Percentiles rank a stretch among this genome's conserved stretches.
Evolutionary conservation across 2,113 vertebrate species (phyloP).

Genomic region (Pollachius pollachius): DNA sequence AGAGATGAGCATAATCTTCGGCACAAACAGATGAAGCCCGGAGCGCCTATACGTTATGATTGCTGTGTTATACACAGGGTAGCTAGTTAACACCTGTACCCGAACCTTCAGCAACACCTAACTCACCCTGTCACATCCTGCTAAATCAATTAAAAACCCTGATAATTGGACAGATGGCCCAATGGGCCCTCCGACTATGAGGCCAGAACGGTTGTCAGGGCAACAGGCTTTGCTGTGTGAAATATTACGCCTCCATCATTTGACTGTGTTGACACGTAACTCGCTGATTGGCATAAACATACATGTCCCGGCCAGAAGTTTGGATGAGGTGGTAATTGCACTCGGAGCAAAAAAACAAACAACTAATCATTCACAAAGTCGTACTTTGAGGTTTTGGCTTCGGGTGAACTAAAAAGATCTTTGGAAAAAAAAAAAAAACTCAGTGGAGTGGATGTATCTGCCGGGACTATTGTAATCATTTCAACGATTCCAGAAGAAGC

Average conservation of each 20-base stretch:
- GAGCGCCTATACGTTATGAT: slow-evolving; percentile 37
- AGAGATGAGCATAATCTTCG: too few relatives aligned
- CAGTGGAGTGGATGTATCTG: neutral
- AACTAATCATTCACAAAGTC: neutral
- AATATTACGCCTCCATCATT: slow-evolving; percentile 6
- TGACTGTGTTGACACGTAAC: slow-evolving; percentile 17
- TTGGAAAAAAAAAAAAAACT: neutral
- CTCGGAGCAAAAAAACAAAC: neutral
- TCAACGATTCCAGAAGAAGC: neutral
- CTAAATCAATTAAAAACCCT: slow-evolving; percentile 60
- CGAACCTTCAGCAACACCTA: slow-evolving; percentile 53
- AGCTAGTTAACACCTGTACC: slow-evolving; percentile 66
- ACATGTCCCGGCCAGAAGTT: slow-evolving; percentile 3
- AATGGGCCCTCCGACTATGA: slow-evolving; percentile 34
- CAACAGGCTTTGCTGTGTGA: slow-evolving; percentile 20
- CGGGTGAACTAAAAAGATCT: neutral
- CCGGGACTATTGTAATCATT: neutral
- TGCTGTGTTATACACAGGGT: slow-evolving; percentile 48
- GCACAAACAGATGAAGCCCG: too few relatives aligned
- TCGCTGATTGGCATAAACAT: slow-evolving; percentile 19
- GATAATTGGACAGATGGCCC: slow-evolving; percentile 61
- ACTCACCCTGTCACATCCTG: slow-evolving; percentile 49
- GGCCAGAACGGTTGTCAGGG: slow-evolving; percentile 9
- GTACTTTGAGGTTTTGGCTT: neutral
- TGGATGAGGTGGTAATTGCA: neutral